Evolutionary conservation across 1,140 invertebrate genomes (phyloP), one percentile per base, ranked within the genome.

Genomic region (Sitobion miscanthi): DNA sequence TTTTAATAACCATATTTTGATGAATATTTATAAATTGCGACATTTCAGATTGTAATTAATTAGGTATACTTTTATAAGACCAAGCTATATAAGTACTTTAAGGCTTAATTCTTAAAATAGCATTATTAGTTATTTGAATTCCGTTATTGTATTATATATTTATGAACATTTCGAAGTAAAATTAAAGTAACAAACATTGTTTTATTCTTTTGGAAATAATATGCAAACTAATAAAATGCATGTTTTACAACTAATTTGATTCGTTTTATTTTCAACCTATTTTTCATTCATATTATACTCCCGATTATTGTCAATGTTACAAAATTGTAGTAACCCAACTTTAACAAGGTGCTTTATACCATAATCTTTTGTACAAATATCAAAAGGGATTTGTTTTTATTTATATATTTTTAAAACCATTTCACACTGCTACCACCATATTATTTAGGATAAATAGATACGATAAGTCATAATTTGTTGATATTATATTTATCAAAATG

Each of bases 211-310:
- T 69, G 62, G 25, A 62, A 62, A 62, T 62, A 62, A 30, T 62
- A 69, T 69, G 25, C 62, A 30, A 9, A 69, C 25, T 30, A 69
- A 69, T 69, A 69, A 30, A 30, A n/a, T 69, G 7, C 30, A n/a
- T 11, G 4, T 14, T 30, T 69, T n/a, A 1, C 25, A 14, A 69
- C 62, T 69, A 9, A 69, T 69, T 69, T 14, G 4, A n/a, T 30
- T n/a, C 30, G 25, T 69, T 69, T 69, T 77, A 77, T 77, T 77
- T n/a, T 77, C n/a, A 77, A 77, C n/a, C n/a, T 77, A n/a, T 77
- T n/a, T 77, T 77, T n/a, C 2, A 17, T 14, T 77, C 14, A 77
- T 77, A 77, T 17, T 77, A 14, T 77, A 77, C n/a, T n/a, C 62
- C 14, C n/a, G 30, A 69, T 69, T 1, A 69, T 69, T n/a, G 9